Percentiles rank a stretch among this genome's conserved stretches.
Evolutionary conservation across 64 coral and sea anemone genomes (phyloP).

Genomic region (Hydrozoanthus tunicans): DNA sequence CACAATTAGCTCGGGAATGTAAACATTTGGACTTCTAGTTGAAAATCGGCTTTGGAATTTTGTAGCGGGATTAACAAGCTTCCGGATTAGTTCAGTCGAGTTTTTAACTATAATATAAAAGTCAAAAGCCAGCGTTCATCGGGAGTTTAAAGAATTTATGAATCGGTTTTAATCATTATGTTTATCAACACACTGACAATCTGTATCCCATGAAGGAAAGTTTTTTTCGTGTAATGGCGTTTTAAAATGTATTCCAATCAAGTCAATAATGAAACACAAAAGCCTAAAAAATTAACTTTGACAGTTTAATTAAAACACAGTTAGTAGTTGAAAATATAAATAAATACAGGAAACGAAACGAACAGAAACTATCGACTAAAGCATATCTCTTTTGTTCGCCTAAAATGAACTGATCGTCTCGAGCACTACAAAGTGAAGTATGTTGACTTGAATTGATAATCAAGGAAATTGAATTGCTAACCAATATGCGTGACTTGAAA

Average conservation of each 20-base stretch:
- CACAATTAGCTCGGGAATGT: conserved; percentile 50
- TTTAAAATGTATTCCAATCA: too few species aligned
- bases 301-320: conserved; percentile 62
- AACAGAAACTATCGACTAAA: conserved; percentile 27
- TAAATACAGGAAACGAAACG: conserved; percentile 36
- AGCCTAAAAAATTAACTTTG: background rate
- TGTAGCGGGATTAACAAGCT: background rate
- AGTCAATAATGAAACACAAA: background rate
- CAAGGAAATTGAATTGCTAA: background rate
- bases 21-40: conserved; percentile 26
- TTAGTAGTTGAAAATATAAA: conserved; percentile 45
- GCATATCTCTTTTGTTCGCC: conserved; percentile 32
- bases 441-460: conserved; percentile 25
- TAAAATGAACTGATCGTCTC: conserved; percentile 29
- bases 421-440: conserved; percentile 25
- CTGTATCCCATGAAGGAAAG: too few species aligned
- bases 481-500: conserved; percentile 14
- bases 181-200: too few species aligned
- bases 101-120: background rate
- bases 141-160: too few species aligned
- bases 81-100: conserved; percentile 3
- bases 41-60: background rate
- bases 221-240: too few species aligned
- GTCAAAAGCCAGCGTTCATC: background rate
- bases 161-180: too few species aligned